These are phyloP conservation scores for Perognathus longimembris DNA, from an alignment of 2,113 vertebrate species.

Conservation along the genomic window DNA sequence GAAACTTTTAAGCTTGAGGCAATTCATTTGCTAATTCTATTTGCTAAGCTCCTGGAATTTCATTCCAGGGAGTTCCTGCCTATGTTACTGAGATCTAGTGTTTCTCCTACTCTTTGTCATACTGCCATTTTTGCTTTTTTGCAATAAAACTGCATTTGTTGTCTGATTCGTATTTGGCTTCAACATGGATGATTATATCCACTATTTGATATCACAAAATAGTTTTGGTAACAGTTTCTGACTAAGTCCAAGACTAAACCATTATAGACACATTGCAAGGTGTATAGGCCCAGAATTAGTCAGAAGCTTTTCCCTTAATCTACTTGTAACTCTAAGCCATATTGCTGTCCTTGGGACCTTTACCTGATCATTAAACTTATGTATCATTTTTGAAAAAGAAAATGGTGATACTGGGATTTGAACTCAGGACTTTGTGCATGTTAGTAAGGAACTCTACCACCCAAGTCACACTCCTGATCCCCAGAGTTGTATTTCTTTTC, in stretches of 20 bases:
- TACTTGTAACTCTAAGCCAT: neutral
- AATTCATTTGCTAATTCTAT: no score
- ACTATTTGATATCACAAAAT: conserved; percentile 1
- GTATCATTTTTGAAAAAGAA: neutral
- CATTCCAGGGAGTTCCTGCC: no score
- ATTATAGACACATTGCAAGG: neutral
- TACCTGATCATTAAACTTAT: conserved; percentile 5
- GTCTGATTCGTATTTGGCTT: neutral
- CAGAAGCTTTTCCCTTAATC: conserved; percentile 7
- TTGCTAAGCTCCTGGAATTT: no score
- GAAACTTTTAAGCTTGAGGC: no score
- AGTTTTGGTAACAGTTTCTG: neutral
- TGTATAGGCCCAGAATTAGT: conserved; percentile 31
- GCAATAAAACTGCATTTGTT: neutral
- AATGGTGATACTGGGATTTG: no score
- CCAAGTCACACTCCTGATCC: neutral
- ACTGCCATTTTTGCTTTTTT: neutral
- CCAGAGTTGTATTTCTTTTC: conserved; percentile 16
- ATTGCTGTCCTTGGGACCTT: conserved; percentile 11
- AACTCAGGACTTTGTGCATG: no score
- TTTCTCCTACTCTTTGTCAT: no score
- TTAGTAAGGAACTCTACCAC: no score
- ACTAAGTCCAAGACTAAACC: conserved; percentile 23
- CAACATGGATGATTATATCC: neutral
- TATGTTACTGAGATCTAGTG: no score